Conservation (phyloP, 2,797 vertebrate genomes). For the Heliangelus exortis region DNA sequence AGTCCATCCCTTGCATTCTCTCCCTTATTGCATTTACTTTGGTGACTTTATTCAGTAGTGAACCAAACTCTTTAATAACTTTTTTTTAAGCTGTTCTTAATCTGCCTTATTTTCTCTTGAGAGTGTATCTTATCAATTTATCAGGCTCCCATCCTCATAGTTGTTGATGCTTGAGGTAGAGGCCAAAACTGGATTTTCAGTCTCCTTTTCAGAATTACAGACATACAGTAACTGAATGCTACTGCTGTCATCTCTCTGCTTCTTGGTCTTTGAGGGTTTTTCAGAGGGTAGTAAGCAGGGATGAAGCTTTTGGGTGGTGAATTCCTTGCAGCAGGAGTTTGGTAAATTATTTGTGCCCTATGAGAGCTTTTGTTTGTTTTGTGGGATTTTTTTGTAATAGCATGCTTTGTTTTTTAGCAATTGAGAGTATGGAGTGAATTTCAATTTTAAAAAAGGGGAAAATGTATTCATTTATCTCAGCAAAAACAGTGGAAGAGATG, state of each 20-base stretch:
- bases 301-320: not conserved
- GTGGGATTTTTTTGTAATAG: not conserved
- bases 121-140: not conserved
- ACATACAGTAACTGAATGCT: not conserved
- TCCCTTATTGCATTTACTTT: not conserved
- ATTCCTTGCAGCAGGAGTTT: not conserved
- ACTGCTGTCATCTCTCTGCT: not conserved
- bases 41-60: not conserved
- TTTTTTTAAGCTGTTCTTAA: not conserved
- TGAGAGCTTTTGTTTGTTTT: not conserved
- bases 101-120: slow-evolving; percentile 16
- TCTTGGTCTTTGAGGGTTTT: not conserved
- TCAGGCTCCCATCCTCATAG: not conserved
- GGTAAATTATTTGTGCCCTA: not conserved
- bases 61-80: not conserved
- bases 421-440: not conserved
- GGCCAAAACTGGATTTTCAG: not conserved
- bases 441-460: not conserved
- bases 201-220: not conserved
- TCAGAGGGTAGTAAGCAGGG: not conserved
- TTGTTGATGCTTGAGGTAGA: not conserved
- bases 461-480: slow-evolving; percentile 42
- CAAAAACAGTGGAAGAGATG: slow-evolving; percentile 44
- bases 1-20: not conserved
- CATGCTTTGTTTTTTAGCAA: slow-evolving; percentile 3